phyloP scores from a whole-genome alignment of 2,797 vertebrate genomes.

The Tragelaphus oryx region DNA sequence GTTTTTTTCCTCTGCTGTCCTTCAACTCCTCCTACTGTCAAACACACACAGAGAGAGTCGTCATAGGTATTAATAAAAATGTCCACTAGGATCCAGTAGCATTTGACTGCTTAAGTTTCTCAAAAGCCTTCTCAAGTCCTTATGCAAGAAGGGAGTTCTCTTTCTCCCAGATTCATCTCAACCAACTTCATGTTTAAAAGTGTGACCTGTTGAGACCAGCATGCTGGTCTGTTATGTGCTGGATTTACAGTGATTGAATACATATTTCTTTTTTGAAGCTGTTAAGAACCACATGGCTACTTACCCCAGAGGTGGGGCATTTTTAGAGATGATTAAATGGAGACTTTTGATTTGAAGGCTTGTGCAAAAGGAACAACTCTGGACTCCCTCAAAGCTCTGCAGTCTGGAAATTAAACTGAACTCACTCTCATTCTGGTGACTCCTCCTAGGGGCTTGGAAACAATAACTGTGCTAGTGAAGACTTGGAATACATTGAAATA shows the following conservation, averaged over 20 bases:
- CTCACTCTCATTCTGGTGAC: slow-evolving; percentile 19
- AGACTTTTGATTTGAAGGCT: not conserved
- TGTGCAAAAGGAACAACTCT: not conserved
- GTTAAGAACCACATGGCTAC: not conserved
- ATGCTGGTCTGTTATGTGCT: not conserved
- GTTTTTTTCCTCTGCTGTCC: not conserved
- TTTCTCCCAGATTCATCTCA: not conserved
- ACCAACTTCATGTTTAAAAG: not conserved
- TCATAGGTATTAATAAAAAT: not conserved
- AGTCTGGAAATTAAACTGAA: slow-evolving; percentile 42
- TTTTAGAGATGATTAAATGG: slow-evolving; percentile 3
- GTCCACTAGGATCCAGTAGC: not conserved
- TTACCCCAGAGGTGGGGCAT: not conserved
- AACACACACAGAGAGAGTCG: too few species aligned
- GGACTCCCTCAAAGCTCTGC: not conserved
- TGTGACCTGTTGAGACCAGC: not conserved
- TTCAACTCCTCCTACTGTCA: accelerated
- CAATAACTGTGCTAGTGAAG: not conserved
- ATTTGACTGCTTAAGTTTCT: not conserved
- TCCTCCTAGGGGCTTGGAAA: slow-evolving; percentile 60
- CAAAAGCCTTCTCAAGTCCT: not conserved
- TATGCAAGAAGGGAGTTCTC: not conserved
- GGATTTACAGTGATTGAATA: not conserved
- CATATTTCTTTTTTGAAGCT: slow-evolving; percentile 4
- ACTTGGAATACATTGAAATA: slow-evolving; percentile 40